Evolutionary conservation across 2,113 vertebrate species (phyloP), one percentile per base, ranked within the genome.

Genomic region (Nothobranchius kuhntae): DNA sequence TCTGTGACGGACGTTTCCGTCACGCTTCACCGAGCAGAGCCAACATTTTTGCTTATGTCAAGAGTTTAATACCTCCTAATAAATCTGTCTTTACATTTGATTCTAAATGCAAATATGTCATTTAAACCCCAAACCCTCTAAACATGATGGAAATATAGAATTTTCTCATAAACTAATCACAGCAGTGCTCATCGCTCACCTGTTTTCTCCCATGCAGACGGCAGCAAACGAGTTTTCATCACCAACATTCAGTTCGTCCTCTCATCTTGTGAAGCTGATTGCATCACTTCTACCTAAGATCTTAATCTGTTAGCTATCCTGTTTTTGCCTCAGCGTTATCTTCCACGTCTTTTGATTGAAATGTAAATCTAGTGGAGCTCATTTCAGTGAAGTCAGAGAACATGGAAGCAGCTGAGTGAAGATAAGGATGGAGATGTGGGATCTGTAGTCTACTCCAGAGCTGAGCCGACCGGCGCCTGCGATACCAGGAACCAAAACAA

Each of bases 331-430:
- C 15, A 50, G 54, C 4, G 47, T 83, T 86, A 81, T 86, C 76
- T 72, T 65, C 42, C 26, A 65, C 80, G 76, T 56, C 64, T 65
- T 67, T 53, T 82, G 78, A 82, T 84, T 81, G 82, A 86, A 83
- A 86, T 85, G 73, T 86, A 87, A 89, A 89, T 84, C 84, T 71
- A 75, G 68, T 84, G 59, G 80, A 76, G 63, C 67, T 77, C 53
- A 78, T 82, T 83, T 85, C 63, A 77, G 30, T 78, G 66, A 70
- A 77, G 74, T 68, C 53, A 53, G 57, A 71, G 68, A 70, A 78
- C 81, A 81, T 89, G 65, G 89, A 87, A 82, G 77, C 66, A 68
- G 70, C 7, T 13, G 6, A 54, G 63, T 46, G 59, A 56, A 73
- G 87, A 87, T 83, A 77, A 80, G 73, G 64, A 83, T 76, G 62